These are phyloP conservation scores for Oikopleura albicans DNA, from an alignment of 23 tunicate species.

Conservation along the genomic window DNA sequence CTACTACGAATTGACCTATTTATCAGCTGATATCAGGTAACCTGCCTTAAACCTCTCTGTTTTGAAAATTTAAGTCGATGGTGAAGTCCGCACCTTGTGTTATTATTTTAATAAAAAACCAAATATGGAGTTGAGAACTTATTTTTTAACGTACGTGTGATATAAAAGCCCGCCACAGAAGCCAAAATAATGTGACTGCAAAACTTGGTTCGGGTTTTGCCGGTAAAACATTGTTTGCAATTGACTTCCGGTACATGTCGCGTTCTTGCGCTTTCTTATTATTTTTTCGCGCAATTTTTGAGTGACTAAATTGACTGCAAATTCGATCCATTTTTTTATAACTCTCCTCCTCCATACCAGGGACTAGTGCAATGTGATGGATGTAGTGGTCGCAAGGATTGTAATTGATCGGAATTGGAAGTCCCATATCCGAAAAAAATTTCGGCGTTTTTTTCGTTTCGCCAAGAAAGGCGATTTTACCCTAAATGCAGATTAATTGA, in stretches of 20 bases:
- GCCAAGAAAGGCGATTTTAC: constrained; percentile 10
- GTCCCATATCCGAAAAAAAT: not conserved
- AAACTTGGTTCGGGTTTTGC: not conserved
- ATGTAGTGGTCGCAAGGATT: constrained; percentile 18
- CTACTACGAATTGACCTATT: too few species aligned
- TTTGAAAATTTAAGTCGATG: too few species aligned
- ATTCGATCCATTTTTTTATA: not conserved
- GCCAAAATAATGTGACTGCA: not conserved
- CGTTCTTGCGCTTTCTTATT: not conserved
- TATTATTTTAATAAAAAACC: too few species aligned
- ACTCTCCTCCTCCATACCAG: not conserved
- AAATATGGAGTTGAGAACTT: too few species aligned
- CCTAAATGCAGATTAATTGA: too few species aligned
- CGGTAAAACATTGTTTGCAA: not conserved
- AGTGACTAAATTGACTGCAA: not conserved
- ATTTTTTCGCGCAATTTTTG: not conserved
- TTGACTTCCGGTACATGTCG: not conserved
- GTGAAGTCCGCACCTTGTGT: too few species aligned
- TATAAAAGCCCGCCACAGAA: constrained; percentile 11
- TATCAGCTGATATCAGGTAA: too few species aligned
- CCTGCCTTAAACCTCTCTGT: too few species aligned
- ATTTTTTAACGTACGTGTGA: constrained; percentile 5
- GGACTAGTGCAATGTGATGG: constrained; percentile 6
- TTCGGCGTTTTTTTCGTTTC: not conserved
- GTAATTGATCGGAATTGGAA: not conserved